Conservation (phyloP, 2,797 vertebrate species). For the Tangara arthus region DNA sequence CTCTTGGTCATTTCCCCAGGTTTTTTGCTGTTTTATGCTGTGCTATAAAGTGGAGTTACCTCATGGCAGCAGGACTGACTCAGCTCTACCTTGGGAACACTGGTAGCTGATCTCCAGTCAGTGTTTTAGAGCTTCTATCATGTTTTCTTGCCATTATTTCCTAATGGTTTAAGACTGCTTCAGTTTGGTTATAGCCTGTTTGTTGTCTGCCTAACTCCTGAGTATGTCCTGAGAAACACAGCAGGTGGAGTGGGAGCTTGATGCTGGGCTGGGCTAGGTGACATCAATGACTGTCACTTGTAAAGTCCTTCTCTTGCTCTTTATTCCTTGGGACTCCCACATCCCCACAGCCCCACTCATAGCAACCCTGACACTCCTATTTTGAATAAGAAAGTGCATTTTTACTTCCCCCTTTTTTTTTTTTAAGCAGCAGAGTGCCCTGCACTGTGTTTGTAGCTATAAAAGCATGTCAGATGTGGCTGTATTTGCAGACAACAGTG, state of each 20-base stretch:
- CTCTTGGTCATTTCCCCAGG: not conserved
- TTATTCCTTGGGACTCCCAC: not conserved
- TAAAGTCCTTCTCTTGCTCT: not conserved
- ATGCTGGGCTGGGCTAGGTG: not conserved
- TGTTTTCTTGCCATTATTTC: not conserved
- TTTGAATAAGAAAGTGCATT: not conserved
- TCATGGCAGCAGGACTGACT: accelerated
- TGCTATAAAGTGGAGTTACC: accelerated
- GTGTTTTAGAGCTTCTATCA: not conserved
- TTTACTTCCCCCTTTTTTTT: not conserved
- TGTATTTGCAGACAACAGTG: not conserved
- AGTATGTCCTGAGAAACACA: not conserved
- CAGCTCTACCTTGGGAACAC: not conserved
- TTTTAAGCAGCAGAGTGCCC: not conserved
- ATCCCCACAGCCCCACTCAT: not conserved
- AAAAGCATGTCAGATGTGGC: not conserved
- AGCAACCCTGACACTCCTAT: not conserved
- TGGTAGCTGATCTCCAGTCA: not conserved
- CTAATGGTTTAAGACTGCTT: not conserved
- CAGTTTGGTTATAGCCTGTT: not conserved
- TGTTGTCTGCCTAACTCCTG: not conserved
- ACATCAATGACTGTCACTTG: not conserved
- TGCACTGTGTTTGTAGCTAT: not conserved
- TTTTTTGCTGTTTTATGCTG: not conserved
- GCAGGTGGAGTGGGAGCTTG: not conserved